Conservation (phyloP, 2,797 vertebrate genomes). For the Tangara arthus region DNA sequence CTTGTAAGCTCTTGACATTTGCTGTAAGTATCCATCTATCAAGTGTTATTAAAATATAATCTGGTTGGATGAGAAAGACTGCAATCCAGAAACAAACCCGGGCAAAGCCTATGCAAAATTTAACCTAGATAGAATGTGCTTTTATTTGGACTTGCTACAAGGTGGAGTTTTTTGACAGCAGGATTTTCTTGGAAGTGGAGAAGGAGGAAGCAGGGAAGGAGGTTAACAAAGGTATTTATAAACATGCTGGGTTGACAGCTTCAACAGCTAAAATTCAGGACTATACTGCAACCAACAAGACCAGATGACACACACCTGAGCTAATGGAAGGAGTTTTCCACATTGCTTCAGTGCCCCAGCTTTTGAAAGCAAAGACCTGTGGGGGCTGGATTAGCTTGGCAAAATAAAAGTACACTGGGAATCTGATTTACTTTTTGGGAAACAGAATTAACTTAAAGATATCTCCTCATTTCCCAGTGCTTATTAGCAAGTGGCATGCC, state of each 20-base stretch:
- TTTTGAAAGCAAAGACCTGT: neutral
- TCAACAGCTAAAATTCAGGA: neutral
- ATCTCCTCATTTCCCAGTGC: neutral
- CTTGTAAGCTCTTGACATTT: neutral
- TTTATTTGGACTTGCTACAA: neutral
- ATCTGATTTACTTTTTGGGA: neutral
- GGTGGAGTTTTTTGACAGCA: neutral
- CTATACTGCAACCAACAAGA: neutral
- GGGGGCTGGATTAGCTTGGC: neutral
- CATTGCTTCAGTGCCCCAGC: neutral
- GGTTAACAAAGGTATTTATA: neutral
- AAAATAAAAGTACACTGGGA: neutral
- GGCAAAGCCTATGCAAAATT: conserved; percentile 4
- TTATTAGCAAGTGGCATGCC: neutral
- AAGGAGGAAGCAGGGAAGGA: neutral
- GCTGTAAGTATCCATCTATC: neutral
- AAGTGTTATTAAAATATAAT: neutral
- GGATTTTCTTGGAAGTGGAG: neutral
- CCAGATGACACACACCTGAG: neutral
- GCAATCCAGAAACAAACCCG: neutral
- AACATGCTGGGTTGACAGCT: neutral
- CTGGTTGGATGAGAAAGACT: neutral
- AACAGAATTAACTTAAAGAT: neutral
- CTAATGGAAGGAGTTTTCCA: neutral
- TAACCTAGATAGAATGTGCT: neutral